These are phyloP conservation scores for Melinaea menophilus DNA, from an alignment of 2,888 invertebrate species.

Conservation along the genomic window DNA sequence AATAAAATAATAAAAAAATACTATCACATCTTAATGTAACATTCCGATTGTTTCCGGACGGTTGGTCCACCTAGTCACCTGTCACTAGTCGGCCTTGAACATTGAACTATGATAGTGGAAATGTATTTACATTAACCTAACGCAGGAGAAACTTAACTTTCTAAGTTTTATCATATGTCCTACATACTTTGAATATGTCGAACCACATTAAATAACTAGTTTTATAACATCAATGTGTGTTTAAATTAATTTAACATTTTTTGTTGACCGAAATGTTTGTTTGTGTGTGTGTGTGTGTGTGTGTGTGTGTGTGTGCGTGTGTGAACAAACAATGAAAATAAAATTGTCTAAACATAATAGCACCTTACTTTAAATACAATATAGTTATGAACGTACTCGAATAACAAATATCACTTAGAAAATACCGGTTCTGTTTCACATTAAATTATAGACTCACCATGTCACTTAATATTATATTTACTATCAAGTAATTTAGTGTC, in stretches of 20 bases:
- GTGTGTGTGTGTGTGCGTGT: too few species aligned
- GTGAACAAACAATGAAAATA: conserved; percentile 29
- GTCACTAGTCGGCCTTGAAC: conserved; percentile 47
- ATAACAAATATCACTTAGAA: conserved; percentile 67
- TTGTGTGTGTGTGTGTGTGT: too few species aligned
- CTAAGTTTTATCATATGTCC: conserved; percentile 36
- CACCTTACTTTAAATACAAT: conserved; percentile 40
- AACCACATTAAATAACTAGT: neutral
- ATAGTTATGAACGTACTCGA: conserved; percentile 41
- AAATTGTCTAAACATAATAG: conserved; percentile 9
- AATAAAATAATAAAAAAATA: neutral
- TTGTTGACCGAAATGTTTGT: neutral
- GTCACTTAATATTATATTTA: conserved; percentile 31
- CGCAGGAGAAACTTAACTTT: conserved; percentile 60
- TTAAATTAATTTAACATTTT: neutral
- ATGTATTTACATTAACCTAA: conserved; percentile 56
- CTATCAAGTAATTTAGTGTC: conserved; percentile 11
- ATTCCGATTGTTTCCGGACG: conserved; percentile 8
- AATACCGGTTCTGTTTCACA: conserved; percentile 62
- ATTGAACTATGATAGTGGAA: conserved; percentile 47
- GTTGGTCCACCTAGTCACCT: conserved; percentile 4
- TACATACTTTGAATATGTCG: neutral
- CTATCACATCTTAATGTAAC: neutral
- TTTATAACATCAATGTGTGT: neutral
- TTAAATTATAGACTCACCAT: conserved; percentile 45